These are phyloP conservation scores for Caenorhabditis panamensis DNA, from an alignment of 2,888 invertebrate genomes.

Conservation along the genomic window DNA sequence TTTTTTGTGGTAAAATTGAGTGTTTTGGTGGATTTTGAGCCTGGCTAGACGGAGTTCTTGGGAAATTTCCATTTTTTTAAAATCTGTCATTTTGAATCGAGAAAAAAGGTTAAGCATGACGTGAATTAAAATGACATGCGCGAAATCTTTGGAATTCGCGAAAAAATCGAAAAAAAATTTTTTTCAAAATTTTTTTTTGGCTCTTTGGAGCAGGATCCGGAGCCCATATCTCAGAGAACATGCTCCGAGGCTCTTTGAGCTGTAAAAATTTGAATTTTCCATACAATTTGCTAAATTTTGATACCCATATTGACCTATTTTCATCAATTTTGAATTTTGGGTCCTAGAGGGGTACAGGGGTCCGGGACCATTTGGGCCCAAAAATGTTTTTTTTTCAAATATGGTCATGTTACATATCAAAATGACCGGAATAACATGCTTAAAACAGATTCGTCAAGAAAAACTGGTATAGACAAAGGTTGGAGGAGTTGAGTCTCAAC, in stretches of 20 bases:
- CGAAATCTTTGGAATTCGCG: too few species aligned
- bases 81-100: too few species aligned
- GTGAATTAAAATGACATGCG: too few species aligned
- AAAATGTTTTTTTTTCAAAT: not conserved
- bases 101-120: too few species aligned
- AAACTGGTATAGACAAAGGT: too few species aligned
- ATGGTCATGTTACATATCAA: not conserved
- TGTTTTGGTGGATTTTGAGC: not conserved
- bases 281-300: not conserved
- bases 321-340: not conserved
- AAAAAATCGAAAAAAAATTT: too few species aligned
- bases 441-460: not conserved
- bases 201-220: too few species aligned
- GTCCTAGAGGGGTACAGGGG: not conserved
- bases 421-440: not conserved
- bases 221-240: too few species aligned
- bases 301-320: conserved; percentile 1
- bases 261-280: not conserved
- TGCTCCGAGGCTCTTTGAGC: too few species aligned
- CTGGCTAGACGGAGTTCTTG: not conserved
- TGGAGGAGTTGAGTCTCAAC: too few species aligned
- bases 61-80: too few species aligned
- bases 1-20: not conserved
- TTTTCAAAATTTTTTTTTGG: too few species aligned
- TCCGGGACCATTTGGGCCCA: not conserved